Evolutionary conservation across 2,888 invertebrate genomes (phyloP), one percentile per base, ranked within the genome.

Genomic region (Microctonus aethiopoides): DNA sequence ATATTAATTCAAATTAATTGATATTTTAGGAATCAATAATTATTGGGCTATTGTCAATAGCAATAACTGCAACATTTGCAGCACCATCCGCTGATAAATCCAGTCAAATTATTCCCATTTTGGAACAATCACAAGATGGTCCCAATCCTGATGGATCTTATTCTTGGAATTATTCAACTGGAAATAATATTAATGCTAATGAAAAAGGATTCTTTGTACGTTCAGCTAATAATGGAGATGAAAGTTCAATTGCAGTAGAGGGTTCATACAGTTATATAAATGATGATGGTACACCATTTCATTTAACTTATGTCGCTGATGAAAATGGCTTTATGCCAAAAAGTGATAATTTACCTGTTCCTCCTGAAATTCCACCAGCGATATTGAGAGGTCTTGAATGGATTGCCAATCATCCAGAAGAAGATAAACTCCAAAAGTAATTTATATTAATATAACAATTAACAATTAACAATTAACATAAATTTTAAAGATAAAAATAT

Each of bases 131-230:
- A 16, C 76, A 78, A 39, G 83, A 83, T 6, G 86, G 85, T 0
- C 86, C 86, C 0, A 83, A 83, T 68, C 84, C 85, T 0, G 85
- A 86, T 63, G 86, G 86, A 20, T 81, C 83, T 6, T 86, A 86
- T 75, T 78, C 72, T 51, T 86, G 79, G 83, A 84, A 83, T 41
- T 89, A 87, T 77, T 87, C 88, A 72, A 85, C 88, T 46, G 87
- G 84, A 26, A 88, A 89, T 76, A 88, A 88, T 6, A 89, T 89
- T 72, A 76, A 81, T 59, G 88, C 84, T 0, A 80, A 75, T 61
- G 77, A 78, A 61, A 70, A 75, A 56, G 77, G 72, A 24, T 52
- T 20, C 1, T 60, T 75, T 4, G 69, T 64, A 5, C 41, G 57
- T 0, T 68, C 72, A 9, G 54, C 64, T 20, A 61, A 68, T 34